Evolutionary conservation across 2,888 invertebrate genomes (phyloP), one percentile per base, ranked within the genome.

Genomic region (Acanthococcus lagerstroemiae): DNA sequence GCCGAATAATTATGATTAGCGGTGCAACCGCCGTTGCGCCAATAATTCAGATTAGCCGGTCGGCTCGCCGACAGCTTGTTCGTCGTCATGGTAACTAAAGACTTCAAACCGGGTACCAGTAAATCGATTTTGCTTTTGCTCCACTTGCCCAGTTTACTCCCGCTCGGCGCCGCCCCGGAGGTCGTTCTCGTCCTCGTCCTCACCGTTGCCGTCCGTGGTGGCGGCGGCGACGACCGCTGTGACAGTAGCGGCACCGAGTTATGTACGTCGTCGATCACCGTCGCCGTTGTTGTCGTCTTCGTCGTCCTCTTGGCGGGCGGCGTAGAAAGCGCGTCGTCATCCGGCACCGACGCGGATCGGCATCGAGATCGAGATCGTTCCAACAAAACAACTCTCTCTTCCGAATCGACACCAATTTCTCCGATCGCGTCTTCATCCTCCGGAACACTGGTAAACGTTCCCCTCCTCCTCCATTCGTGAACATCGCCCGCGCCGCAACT

Each of bases 41-140:
- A 44, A 22, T 17, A 44, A 30, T 50, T 50, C 30, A 56, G 27
- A 68, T 66, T 66, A 30, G 68, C 66, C 27, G 66, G 54, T 48
- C 57, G 55, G 37, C 61, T 52, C 56, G 67, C 55, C 55, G 68
- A 66, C 45, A 68, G 66, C 55, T 69, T 69, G 50, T 66, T 67
- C 25, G 68, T 63, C 46, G 69, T 66, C 66, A 69, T 57, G 22
- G 69, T 67, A 56, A 69, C 69, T 50, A 69, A 55, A 21, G 69
- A 69, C 56, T 67, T 66, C 46, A 69, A 58, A 45, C 69, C 68
- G 25, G 69, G 69, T 52, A 69, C 60, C n/a, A 68, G 45, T 24
- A 69, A 58, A 67, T 69, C 69, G 55, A 69, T 69, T 67, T 69
- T 69, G 54, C 69, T 69, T 66, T 63, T 67, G 17, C 69, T 69